Conservation (phyloP, 2,797 vertebrate genomes). For the Anabacerthia variegaticeps region DNA sequence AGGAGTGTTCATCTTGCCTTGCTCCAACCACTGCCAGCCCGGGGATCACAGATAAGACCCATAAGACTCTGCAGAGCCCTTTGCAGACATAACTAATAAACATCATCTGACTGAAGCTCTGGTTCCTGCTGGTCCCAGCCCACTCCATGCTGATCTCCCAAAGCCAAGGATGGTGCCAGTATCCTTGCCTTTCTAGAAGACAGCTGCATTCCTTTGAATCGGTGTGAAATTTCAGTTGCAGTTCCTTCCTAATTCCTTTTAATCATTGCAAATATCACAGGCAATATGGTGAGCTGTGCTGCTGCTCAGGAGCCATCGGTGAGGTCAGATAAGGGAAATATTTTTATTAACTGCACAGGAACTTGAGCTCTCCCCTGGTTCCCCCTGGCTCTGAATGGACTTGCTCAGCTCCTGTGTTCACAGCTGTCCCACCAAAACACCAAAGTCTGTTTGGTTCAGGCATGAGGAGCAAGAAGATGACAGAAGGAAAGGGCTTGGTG, state of each 20-base stretch:
- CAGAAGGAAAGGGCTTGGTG: not conserved
- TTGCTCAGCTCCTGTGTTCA: not conserved
- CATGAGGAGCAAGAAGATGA: not conserved
- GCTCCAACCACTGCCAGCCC: not conserved
- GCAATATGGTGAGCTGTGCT: not conserved
- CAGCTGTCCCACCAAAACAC: not conserved
- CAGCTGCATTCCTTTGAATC: not conserved
- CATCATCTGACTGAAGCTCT: not conserved
- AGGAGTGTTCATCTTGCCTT: not conserved
- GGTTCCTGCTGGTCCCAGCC: not conserved
- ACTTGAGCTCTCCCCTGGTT: not conserved
- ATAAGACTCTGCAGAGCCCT: not conserved
- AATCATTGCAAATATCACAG: not conserved
- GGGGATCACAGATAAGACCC: constrained; percentile 10
- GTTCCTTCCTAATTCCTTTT: constrained; percentile 39
- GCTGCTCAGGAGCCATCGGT: not conserved
- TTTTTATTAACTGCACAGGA: not conserved
- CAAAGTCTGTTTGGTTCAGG: not conserved
- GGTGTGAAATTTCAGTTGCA: constrained; percentile 47
- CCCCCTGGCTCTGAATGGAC: not conserved
- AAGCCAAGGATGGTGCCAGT: not conserved
- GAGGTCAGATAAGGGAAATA: constrained; percentile 19
- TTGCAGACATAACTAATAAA: not conserved
- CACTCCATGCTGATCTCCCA: not conserved
- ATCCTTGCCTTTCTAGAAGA: constrained; percentile 2